phyloP scores from a whole-genome alignment of 2,113 vertebrate genomes.

The Rhabdomys dilectus region DNA sequence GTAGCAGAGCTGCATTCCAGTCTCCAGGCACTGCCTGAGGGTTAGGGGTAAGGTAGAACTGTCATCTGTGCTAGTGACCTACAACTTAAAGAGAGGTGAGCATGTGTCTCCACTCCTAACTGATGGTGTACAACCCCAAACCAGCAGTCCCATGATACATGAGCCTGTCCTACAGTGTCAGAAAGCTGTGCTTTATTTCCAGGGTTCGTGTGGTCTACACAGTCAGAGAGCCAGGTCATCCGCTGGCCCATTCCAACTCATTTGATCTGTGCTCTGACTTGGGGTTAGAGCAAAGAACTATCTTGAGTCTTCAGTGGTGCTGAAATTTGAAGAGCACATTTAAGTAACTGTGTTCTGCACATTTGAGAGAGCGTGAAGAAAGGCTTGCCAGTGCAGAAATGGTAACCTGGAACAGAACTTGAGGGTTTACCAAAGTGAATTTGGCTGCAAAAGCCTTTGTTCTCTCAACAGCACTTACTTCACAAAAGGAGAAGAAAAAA shows the following conservation, averaged over 20 bases:
- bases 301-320: background rate
- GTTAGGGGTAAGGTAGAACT: background rate
- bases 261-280: too few species aligned
- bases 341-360: background rate
- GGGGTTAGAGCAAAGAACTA: too few species aligned
- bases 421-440: background rate
- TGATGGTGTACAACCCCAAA: background rate
- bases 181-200: background rate
- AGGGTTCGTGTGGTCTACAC: background rate
- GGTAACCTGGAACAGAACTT: background rate
- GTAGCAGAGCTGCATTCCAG: background rate
- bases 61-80: background rate
- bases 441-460: too few species aligned
- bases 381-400: accelerated
- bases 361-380: background rate
- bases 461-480: background rate
- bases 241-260: too few species aligned
- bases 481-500: background rate
- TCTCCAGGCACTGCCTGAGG: background rate
- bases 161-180: background rate
- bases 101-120: background rate
- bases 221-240: background rate
- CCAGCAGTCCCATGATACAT: too few species aligned
- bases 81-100: background rate
- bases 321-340: background rate